Percentiles rank a stretch among this genome's conserved stretches.
phyloP scores from a whole-genome alignment of 53 echinoderm and acorn worm genomes.

The Stichopus horrens region DNA sequence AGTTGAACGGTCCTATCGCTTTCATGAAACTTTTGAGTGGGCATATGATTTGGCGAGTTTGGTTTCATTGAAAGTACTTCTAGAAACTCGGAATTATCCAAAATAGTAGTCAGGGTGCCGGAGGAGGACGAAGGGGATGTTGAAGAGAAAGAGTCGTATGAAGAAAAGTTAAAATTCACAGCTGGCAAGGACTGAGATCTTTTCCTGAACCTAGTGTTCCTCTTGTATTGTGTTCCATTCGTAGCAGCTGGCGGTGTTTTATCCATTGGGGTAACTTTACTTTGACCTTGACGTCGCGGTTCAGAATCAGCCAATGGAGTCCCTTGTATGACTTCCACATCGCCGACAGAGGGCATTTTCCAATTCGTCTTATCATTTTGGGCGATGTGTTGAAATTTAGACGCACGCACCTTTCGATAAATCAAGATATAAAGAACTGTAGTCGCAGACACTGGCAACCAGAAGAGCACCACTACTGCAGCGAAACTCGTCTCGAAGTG shows the following conservation, averaged over 20 bases:
- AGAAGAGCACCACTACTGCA: neutral
- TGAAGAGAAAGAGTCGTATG: neutral
- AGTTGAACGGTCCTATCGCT: too few species aligned
- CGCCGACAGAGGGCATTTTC: too few species aligned
- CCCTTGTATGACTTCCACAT: too few species aligned
- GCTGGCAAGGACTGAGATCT: neutral
- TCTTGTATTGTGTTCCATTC: neutral
- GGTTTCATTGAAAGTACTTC: neutral
- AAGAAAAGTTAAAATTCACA: neutral
- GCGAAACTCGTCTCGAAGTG: neutral
- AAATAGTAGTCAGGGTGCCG: neutral
- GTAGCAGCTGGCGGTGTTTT: too few species aligned
- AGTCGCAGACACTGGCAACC: neutral
- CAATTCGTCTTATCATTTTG: neutral
- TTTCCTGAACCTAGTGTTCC: neutral
- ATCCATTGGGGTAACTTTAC: too few species aligned
- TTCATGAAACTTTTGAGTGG: neutral
- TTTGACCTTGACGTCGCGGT: too few species aligned
- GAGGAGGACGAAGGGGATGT: neutral
- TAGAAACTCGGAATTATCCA: neutral
- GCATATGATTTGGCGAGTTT: neutral
- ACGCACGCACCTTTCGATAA: constrained; percentile 1
- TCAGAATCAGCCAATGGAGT: too few species aligned
- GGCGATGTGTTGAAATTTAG: neutral
- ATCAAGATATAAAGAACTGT: neutral